A percentile compares a stretch with the other conserved stretches of the same genome.
These are phyloP conservation scores for Chloebia gouldiae DNA, from an alignment of 2,113 vertebrate species.

Conservation along the genomic window DNA sequence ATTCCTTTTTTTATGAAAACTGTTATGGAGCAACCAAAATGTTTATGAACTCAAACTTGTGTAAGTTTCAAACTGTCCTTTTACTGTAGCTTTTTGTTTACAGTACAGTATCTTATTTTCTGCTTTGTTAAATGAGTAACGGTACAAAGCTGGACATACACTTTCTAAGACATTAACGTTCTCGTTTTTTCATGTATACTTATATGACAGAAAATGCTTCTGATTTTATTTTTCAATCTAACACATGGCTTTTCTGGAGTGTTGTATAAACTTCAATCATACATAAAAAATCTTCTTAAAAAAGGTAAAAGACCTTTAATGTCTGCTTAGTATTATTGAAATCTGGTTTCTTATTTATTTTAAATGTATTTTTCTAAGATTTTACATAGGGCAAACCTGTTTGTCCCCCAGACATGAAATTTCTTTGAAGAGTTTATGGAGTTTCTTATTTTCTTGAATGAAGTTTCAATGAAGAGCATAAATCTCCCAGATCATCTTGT, in stretches of 20 bases:
- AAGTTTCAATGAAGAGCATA: not conserved
- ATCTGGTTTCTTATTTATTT: conserved; percentile 45
- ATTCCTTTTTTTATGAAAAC: conserved; percentile 83
- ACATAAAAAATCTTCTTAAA: conserved; percentile 80
- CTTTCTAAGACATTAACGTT: conserved; percentile 76
- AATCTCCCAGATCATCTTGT: not conserved
- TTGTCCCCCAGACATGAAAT: not conserved
- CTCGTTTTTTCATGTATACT: conserved; percentile 77
- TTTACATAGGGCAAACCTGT: not conserved
- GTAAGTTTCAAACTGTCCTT: conserved; percentile 80
- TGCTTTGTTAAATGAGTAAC: conserved; percentile 79
- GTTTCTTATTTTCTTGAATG: not conserved
- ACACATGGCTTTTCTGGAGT: conserved; percentile 79
- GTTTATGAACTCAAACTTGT: conserved; percentile 80
- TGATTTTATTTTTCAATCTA: conserved; percentile 81
- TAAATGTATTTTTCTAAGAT: conserved; percentile 22
- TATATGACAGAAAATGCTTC: conserved; percentile 77
- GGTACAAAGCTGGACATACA: conserved; percentile 73
- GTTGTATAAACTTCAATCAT: conserved; percentile 80
- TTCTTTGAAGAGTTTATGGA: not conserved
- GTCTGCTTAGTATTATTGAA: conserved; percentile 68
- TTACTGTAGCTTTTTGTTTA: conserved; percentile 81
- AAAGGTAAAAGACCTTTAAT: conserved; percentile 74
- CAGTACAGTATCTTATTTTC: conserved; percentile 74
- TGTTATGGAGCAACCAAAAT: conserved; percentile 79